phyloP scores from a whole-genome alignment of 2,888 invertebrate genomes.

The Tubulanus polymorphus region DNA sequence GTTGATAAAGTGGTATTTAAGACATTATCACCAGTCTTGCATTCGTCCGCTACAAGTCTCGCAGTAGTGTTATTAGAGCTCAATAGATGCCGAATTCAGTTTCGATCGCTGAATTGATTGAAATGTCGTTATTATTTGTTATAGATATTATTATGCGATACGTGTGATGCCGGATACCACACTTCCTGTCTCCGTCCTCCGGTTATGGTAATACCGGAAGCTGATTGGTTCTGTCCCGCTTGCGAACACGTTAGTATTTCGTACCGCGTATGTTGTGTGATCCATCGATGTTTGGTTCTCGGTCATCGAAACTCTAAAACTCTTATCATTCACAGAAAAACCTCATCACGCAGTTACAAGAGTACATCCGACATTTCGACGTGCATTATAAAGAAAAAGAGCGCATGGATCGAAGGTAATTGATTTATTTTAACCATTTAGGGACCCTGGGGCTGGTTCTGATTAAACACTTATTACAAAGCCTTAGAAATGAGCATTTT shows the following conservation, averaged over 20 bases:
- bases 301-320: too few relatives aligned
- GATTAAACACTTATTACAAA: too few relatives aligned
- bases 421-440: too few relatives aligned
- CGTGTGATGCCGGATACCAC: slow-evolving; percentile 94
- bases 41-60: too few relatives aligned
- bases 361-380: slow-evolving; percentile 61
- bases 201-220: slow-evolving; percentile 89
- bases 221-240: slow-evolving; percentile 97
- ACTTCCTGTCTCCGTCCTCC: slow-evolving; percentile 91
- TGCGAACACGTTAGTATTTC: slow-evolving; percentile 82
- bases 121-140: slow-evolving; percentile 19
- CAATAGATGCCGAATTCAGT: too few relatives aligned
- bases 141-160: slow-evolving; percentile 87
- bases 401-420: slow-evolving; percentile 67
- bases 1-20: too few relatives aligned
- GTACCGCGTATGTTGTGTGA: background rate
- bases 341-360: slow-evolving; percentile 70
- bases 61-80: too few relatives aligned
- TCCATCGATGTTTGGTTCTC: too few relatives aligned
- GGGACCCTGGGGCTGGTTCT: too few relatives aligned
- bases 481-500: too few relatives aligned
- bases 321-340: slow-evolving; percentile 26
- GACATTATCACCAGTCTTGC: too few relatives aligned
- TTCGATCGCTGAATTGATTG: too few relatives aligned
- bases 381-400: slow-evolving; percentile 56